Evolutionary conservation across 2,797 vertebrate genomes (phyloP), one percentile per base, ranked within the genome.

Genomic region (Enteromius afrohamiltoni): DNA sequence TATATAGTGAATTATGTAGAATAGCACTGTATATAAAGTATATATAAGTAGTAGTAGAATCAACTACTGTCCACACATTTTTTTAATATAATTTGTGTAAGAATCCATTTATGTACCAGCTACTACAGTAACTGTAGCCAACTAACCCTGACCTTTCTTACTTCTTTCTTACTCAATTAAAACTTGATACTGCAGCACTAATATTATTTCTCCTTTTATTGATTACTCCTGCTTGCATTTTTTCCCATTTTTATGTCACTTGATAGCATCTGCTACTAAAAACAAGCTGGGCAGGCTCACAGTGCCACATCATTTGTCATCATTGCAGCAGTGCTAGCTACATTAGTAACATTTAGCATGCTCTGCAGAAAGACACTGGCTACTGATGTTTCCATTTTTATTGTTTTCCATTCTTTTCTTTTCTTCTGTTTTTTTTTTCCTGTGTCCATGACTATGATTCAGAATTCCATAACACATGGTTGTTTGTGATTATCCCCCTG

Each of bases 261-360:
- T 21, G 11, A 71, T 42, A 71, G 14, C 69, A 47, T 71, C 42
- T 71, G 69, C 45, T 47, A 29, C 34, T 47, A 26, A 45, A 70
- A 16, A 26, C 13, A 16, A 45, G 26, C 17, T 29, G 26, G 26
- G 70, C 17, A 34, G 26, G 47, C 70, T 51, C 70, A 34, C 26
- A 51, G 0, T 51, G 26, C 16, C 70, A 51, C 70, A 51, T 51
- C 26, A 51, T 73, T 51, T 73, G 26, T 51, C 68, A 70, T 70
- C 68, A 70, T 47, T 47, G 68, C 13, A 26, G 68, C 68, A 70
- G 14, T 45, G 65, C 37, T 55, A 69, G 40, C 40, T 70, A 47
- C 6, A 47, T 70, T 51, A 73, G 16, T 73, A 31, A 17, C 16
- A 51, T 73, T 51, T 9, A 73, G 70, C 47, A 73, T 51, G 26